Conservation (phyloP, 2,888 invertebrate species). For the Choristoneura rosaceana region DNA sequence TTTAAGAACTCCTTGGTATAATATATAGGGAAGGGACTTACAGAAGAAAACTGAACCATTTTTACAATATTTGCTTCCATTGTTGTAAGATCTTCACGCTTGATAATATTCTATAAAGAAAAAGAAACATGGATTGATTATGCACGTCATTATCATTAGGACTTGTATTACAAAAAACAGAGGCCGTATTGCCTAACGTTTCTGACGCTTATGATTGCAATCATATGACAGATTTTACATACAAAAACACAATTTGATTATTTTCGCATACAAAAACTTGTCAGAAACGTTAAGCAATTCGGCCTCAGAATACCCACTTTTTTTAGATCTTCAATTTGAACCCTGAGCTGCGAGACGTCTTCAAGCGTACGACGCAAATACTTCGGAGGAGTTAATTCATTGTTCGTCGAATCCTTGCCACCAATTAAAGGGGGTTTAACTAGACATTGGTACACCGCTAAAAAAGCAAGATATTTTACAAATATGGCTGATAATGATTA, state of each 20-base stretch:
- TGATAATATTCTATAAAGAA: slow-evolving; percentile 60
- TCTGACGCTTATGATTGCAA: no score
- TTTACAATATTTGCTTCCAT: slow-evolving; percentile 70
- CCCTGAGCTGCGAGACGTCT: slow-evolving; percentile 62
- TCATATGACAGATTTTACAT: no score
- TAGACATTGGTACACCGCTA: slow-evolving; percentile 56
- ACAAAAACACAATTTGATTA: no score
- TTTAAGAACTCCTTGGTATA: neutral
- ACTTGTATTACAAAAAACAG: neutral
- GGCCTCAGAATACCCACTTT: slow-evolving; percentile 55
- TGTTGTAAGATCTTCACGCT: slow-evolving; percentile 65
- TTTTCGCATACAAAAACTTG: no score
- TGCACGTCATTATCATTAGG: neutral
- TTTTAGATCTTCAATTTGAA: slow-evolving; percentile 66
- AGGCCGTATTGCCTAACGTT: no score
- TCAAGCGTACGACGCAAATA: slow-evolving; percentile 60
- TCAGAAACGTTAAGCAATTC: neutral
- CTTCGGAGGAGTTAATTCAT: slow-evolving; percentile 36
- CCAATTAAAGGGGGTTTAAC: slow-evolving; percentile 48
- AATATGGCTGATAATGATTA: neutral
- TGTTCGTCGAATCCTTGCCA: slow-evolving; percentile 28
- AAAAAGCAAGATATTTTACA: slow-evolving; percentile 29
- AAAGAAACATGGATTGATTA: slow-evolving; percentile 4
- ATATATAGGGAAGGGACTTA: slow-evolving; percentile 50
- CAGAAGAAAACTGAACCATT: slow-evolving; percentile 60